A percentile compares a stretch with the other conserved stretches of the same genome.
Conservation (phyloP, 2,888 invertebrate species). For the Hoplodrina blanda region DNA sequence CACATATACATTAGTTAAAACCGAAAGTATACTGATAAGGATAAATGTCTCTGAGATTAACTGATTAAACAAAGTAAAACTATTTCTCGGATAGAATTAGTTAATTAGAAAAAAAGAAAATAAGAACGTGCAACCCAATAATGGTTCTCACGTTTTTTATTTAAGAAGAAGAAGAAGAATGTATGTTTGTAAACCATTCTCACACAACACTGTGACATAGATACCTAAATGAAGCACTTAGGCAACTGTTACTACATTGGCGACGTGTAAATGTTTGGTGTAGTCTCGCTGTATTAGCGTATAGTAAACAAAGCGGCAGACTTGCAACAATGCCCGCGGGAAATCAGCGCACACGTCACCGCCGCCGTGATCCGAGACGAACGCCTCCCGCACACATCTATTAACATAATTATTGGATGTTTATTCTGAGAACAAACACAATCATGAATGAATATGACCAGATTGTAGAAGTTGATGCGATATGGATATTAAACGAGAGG, state of each 20-base stretch:
- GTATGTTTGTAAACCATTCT: neutral
- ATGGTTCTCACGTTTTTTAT: no score
- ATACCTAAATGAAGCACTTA: neutral
- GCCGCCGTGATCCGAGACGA: no score
- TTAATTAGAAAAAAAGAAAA: no score
- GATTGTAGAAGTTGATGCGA: neutral
- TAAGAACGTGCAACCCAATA: no score
- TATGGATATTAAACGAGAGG: neutral
- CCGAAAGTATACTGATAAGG: no score
- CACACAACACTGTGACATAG: neutral
- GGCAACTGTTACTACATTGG: neutral
- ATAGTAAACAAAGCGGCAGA: neutral
- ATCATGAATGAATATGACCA: no score
- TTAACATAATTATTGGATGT: slow-evolving; percentile 16
- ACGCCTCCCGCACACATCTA: neutral
- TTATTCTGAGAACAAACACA: neutral
- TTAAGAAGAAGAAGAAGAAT: no score
- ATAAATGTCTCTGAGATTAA: no score
- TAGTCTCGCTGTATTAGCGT: neutral
- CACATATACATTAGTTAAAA: no score
- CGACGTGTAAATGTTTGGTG: neutral
- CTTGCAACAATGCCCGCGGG: slow-evolving; percentile 17
- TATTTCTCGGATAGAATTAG: no score
- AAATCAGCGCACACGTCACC: slow-evolving; percentile 22
- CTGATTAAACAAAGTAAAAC: no score